Evolutionary conservation across 2,113 vertebrate species (phyloP).

Genomic region (Globicephala melas): DNA sequence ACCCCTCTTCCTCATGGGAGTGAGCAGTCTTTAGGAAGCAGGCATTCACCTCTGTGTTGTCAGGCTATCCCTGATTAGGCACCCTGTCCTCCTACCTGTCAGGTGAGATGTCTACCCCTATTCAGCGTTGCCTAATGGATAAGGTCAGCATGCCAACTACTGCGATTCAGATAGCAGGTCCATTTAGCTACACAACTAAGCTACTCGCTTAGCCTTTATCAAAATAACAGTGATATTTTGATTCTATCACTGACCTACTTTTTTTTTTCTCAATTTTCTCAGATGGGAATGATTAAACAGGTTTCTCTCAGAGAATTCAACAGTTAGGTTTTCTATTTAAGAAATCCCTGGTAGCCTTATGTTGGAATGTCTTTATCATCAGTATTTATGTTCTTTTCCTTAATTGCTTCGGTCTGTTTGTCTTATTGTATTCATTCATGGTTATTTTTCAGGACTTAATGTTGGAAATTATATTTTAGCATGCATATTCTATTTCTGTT

Average conservation of each 20-base stretch:
- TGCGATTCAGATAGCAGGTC: neutral
- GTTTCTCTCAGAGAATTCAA: neutral
- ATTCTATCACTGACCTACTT: neutral
- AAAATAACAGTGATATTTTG: neutral
- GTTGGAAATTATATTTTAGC: neutral
- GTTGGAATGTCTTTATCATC: neutral
- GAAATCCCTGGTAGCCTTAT: conserved; percentile 6
- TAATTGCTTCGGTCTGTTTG: conserved; percentile 27
- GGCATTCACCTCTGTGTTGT: neutral
- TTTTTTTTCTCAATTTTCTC: neutral
- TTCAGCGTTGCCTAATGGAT: neutral
- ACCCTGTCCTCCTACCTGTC: neutral
- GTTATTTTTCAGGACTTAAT: conserved; percentile 5
- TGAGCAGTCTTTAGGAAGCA: neutral
- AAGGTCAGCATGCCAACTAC: neutral
- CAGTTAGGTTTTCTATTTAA: neutral
- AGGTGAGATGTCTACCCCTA: neutral
- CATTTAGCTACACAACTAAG: neutral
- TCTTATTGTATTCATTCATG: neutral
- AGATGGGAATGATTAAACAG: neutral
- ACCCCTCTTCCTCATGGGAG: neutral
- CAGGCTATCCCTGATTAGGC: neutral
- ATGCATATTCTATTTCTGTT: conserved; percentile 2
- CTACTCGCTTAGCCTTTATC: neutral
- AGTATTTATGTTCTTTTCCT: neutral